These are phyloP conservation scores for Sitophilus oryzae DNA, from an alignment of 1,140 invertebrate species.

Conservation along the genomic window DNA sequence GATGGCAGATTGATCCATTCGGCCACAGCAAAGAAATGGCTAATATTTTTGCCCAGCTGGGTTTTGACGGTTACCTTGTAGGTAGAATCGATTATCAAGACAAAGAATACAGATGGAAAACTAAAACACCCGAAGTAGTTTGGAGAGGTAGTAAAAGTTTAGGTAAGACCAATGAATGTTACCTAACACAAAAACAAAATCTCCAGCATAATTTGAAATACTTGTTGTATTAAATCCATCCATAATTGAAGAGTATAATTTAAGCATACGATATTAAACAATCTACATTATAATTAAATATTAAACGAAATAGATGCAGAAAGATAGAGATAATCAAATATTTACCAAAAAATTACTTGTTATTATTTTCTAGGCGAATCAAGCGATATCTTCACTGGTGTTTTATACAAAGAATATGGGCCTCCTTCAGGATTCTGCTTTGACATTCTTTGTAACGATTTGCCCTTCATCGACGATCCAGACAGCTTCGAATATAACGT, in stretches of 20 bases:
- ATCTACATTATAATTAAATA: too few relatives aligned
- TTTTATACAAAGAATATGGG: slow-evolving; percentile 69
- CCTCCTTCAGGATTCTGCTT: slow-evolving; percentile 86
- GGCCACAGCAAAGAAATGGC: slow-evolving; percentile 65
- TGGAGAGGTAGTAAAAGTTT: slow-evolving; percentile 59
- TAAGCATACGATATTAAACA: too few relatives aligned
- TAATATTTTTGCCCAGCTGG: slow-evolving; percentile 60
- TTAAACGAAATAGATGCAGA: too few relatives aligned
- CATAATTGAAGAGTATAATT: too few relatives aligned
- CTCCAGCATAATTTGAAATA: too few relatives aligned
- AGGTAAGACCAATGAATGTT: slow-evolving; percentile 33
- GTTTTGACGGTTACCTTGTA: slow-evolving; percentile 69
- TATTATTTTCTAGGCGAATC: slow-evolving; percentile 45
- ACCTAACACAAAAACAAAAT: background rate
- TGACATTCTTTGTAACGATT: slow-evolving; percentile 74
- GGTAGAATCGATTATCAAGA: slow-evolving; percentile 71
- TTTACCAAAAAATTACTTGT: too few relatives aligned
- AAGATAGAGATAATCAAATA: too few relatives aligned
- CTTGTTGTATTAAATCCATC: too few relatives aligned
- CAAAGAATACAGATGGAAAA: slow-evolving; percentile 53
- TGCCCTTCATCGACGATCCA: slow-evolving; percentile 69
- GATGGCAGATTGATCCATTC: slow-evolving; percentile 72
- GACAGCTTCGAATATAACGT: slow-evolving; percentile 67
- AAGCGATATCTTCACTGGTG: slow-evolving; percentile 62
- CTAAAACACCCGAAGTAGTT: slow-evolving; percentile 67